Percentiles rank a stretch among this genome's conserved stretches.
phyloP scores from a whole-genome alignment of 1,140 invertebrate genomes.

The Hermatobates lingyangjiaoensis region DNA sequence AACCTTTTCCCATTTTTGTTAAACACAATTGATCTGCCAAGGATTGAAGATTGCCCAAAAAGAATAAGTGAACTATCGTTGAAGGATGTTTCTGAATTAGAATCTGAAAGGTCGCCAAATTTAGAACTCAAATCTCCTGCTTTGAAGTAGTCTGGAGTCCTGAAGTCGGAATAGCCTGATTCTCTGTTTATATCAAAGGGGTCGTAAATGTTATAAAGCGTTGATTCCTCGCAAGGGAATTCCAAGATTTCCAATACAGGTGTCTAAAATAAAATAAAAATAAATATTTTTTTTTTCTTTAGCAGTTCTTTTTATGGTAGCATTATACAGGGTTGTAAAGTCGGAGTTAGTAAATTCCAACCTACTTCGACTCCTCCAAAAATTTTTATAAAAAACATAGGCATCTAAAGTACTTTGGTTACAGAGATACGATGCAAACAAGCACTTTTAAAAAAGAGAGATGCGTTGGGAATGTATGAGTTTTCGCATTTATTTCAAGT shows the following conservation, averaged over 20 bases:
- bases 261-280: conserved; percentile 29
- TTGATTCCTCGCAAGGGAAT: conserved; percentile 68
- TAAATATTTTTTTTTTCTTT: conserved; percentile 2
- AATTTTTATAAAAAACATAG: not conserved
- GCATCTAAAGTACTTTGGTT: too few relatives aligned
- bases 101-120: conserved; percentile 49
- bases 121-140: conserved; percentile 81
- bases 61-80: conserved; percentile 72
- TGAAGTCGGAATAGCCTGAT: conserved; percentile 6
- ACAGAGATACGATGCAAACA: too few relatives aligned
- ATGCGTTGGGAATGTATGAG: too few relatives aligned
- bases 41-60: conserved; percentile 61
- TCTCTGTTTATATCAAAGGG: conserved; percentile 25
- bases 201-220: conserved; percentile 66
- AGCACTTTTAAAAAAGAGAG: too few relatives aligned
- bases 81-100: conserved; percentile 32
- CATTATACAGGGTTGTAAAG: too few relatives aligned
- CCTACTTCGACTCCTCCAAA: not conserved
- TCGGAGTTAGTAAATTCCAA: too few relatives aligned
- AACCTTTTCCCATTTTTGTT: conserved; percentile 34
- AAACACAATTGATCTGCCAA: conserved; percentile 76
- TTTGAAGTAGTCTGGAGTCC: conserved; percentile 69
- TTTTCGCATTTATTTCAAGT: too few relatives aligned
- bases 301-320: too few relatives aligned
- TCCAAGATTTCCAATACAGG: conserved; percentile 60